Evolutionary conservation across 2,797 vertebrate genomes (phyloP), one percentile per base, ranked within the genome.

Genomic region (Phylloscopus collybita): DNA sequence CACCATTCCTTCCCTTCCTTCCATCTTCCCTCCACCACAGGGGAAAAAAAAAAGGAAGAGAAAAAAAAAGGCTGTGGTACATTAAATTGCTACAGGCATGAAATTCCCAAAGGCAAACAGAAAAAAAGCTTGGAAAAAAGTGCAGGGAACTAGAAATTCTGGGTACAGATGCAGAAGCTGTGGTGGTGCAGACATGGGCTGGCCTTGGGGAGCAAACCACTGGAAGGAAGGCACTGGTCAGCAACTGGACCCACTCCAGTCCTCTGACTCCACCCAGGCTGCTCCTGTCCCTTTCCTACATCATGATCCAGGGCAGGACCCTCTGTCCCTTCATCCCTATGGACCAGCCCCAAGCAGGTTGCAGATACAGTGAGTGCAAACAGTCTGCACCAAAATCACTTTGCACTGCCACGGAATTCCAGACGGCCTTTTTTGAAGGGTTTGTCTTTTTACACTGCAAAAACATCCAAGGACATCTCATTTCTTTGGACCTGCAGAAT

Each of bases 41-140:
- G 8, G 14, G 29, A 44, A 9, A 26, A 60, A 38, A 36, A 16
- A 13, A 20, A 15, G 7, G 5, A 5, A 3, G 2, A 38, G n/a
- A 10, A 18, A 34, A 53, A 49, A 66, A n/a, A 34, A 59, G 56
- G 25, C 32, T 71, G 29, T 60, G 54, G 47, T 69, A 56, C 81
- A 80, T 80, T 69, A 90, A 72, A 94, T 72, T 92, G 94, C 72
- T 91, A 90, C 40, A 70, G 92, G 87, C 84, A 95, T 72, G 92
- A 93, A 97, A 95, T 86, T 92, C 82, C 87, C 71, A 79, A 87
- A 93, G 82, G 72, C 56, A 88, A 95, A 87, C 25, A 73, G 59
- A 72, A 94, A 86, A 81, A 82, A 90, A 65, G 60, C 86, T 74
- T 44, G 29, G 74, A 78, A 57, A 62, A 49, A 89, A 84, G 73